These are phyloP conservation scores for Aphodius granarius DNA, from an alignment of 2,888 invertebrate species.

Conservation along the genomic window DNA sequence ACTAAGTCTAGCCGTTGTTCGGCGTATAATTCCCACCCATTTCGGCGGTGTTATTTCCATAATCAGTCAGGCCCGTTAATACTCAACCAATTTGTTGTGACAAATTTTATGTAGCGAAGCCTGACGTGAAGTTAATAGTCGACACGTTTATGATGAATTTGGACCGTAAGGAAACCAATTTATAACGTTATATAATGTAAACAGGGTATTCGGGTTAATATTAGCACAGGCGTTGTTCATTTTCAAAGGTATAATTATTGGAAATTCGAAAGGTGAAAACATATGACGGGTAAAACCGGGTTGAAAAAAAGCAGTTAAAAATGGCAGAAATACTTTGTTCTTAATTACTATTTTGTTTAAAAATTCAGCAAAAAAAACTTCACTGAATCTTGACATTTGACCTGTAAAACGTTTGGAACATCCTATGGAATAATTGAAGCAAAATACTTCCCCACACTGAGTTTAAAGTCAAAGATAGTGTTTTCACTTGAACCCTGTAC, in stretches of 20 bases:
- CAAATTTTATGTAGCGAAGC: not conserved
- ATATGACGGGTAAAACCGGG: too few species aligned
- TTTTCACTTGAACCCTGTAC: too few species aligned
- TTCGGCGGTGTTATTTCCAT: conserved; percentile 8
- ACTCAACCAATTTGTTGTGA: conserved; percentile 10
- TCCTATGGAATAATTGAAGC: too few species aligned
- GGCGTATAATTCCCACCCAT: conserved; percentile 1
- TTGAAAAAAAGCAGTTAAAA: too few species aligned
- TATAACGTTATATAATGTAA: not conserved
- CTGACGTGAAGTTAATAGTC: not conserved
- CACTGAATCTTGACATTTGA: too few species aligned
- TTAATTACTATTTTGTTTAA: too few species aligned
- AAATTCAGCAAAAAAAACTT: too few species aligned
- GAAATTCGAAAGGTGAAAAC: not conserved
- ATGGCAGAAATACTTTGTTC: too few species aligned
- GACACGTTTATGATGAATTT: not conserved
- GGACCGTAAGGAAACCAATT: not conserved
- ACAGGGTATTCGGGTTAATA: not conserved
- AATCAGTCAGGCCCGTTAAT: not conserved
- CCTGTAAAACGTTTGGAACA: too few species aligned
- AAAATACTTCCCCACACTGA: too few species aligned
- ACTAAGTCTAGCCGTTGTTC: not conserved
- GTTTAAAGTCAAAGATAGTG: too few species aligned
- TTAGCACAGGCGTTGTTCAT: not conserved
- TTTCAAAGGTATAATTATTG: not conserved